Conservation (phyloP, 2,113 vertebrate species). For the Etheostoma cragini region DNA sequence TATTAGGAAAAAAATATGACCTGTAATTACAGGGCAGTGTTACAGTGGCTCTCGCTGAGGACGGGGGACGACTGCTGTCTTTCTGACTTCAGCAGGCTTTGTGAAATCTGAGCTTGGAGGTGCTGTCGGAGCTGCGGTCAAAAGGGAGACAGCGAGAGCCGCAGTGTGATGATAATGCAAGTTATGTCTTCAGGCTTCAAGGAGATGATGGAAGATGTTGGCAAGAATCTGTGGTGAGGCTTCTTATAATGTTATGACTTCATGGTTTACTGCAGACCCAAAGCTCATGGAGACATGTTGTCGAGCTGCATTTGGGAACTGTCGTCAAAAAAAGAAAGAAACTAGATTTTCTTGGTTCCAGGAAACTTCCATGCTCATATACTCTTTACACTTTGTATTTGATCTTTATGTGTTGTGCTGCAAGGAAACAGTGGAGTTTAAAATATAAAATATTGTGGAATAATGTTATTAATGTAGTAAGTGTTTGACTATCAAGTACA, state of each 20-base stretch:
- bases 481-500: too few species aligned
- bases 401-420: not conserved
- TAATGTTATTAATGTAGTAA: too few species aligned
- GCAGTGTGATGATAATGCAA: constrained; percentile 42
- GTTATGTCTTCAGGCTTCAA: constrained; percentile 41
- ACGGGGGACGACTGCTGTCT: constrained; percentile 63
- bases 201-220: constrained; percentile 38
- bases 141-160: constrained; percentile 44
- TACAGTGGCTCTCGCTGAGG: constrained; percentile 65
- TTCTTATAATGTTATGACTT: constrained; percentile 13
- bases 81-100: constrained; percentile 64
- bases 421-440: not conserved
- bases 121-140: constrained; percentile 48
- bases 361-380: constrained; percentile 24
- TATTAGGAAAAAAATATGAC: constrained; percentile 78
- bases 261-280: constrained; percentile 8
- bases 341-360: not conserved
- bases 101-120: constrained; percentile 74
- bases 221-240: constrained; percentile 13
- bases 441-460: too few species aligned
- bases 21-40: constrained; percentile 79
- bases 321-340: not conserved
- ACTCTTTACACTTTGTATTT: not conserved
- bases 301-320: not conserved
- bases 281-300: not conserved